Conservation (phyloP, 2,113 vertebrate genomes). For the western clawed frog (Xenopus tropicalis) region UCB_Xtro_10.0 CM004443.2:178251001-178251500, state of each 20-base stretch:
- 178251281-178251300: not conserved
- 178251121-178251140: constrained; percentile 47
- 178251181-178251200: constrained; percentile 56
- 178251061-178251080: constrained; percentile 51
- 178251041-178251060: constrained; percentile 47
- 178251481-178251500: too few species aligned
- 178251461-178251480: too few species aligned
- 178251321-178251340: not conserved
- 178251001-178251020: constrained; percentile 45
- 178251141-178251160: constrained; percentile 56
- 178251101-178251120: constrained; percentile 52
- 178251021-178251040: constrained; percentile 49
- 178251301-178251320: not conserved
- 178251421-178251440: too few species aligned
- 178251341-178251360: constrained; percentile 1
- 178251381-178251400: too few species aligned
- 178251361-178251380: constrained; percentile 1
- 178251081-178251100: constrained; percentile 51
- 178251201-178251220: constrained; percentile 56
- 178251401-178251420: too few species aligned
- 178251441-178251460: too few species aligned
- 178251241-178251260: constrained; percentile 52
- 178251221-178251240: constrained; percentile 57
- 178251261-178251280: constrained; percentile 46
- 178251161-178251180: constrained; percentile 53